These are phyloP conservation scores for Acanthurus leucopareius DNA, from an alignment of 2,797 vertebrate species.

Conservation along the genomic window DNA sequence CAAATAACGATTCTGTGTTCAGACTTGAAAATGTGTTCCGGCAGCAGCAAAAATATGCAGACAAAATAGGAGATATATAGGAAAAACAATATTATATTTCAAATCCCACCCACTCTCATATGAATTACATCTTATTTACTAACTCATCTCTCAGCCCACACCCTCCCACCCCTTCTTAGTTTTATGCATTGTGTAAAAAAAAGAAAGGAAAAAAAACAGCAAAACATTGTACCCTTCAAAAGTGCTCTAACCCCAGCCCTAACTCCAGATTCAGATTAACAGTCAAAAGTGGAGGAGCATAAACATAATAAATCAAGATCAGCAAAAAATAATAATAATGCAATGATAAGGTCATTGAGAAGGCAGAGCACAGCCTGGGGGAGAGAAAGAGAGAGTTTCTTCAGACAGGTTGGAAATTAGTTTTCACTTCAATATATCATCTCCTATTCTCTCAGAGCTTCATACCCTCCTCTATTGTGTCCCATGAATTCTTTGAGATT, in stretches of 20 bases:
- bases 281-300: conserved; percentile 72
- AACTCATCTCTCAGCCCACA: conserved; percentile 41
- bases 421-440: conserved; percentile 86
- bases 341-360: conserved; percentile 80
- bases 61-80: conserved; percentile 26
- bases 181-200: conserved; percentile 26
- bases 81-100: conserved; percentile 59
- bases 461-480: conserved; percentile 71
- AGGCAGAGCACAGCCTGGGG: conserved; percentile 70
- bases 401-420: conserved; percentile 85
- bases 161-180: conserved; percentile 23
- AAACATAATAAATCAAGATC: conserved; percentile 84
- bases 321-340: conserved; percentile 81
- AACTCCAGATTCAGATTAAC: conserved; percentile 66
- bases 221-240: conserved; percentile 60
- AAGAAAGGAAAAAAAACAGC: neutral
- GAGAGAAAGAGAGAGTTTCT: conserved; percentile 65
- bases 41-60: conserved; percentile 24
- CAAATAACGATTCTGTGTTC: conserved; percentile 32
- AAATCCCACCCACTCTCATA: conserved; percentile 37
- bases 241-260: conserved; percentile 56
- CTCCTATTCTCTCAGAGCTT: conserved; percentile 80
- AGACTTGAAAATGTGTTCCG: conserved; percentile 21
- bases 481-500: conserved; percentile 73
- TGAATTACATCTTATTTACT: conserved; percentile 51